A percentile compares a stretch with the other conserved stretches of the same genome.
phyloP scores from a whole-genome alignment of 2,797 vertebrate genomes.

The Diceros bicornis region DNA sequence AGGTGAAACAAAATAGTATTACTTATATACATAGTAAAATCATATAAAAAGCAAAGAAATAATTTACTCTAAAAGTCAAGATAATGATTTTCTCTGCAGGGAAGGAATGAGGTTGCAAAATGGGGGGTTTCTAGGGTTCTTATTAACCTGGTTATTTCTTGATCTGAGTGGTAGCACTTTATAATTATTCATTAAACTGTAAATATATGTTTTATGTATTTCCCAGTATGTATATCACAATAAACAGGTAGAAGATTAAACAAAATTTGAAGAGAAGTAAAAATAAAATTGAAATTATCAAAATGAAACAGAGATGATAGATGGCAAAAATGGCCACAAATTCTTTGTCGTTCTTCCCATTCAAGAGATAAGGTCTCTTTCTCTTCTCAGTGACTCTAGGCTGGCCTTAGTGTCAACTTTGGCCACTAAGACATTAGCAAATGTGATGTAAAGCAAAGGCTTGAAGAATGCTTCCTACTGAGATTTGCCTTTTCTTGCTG shows the following conservation, averaged over 20 bases:
- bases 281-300: neutral
- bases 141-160: neutral
- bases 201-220: neutral
- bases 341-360: neutral
- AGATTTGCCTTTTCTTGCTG: neutral
- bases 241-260: neutral
- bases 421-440: neutral
- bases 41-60: constrained; percentile 19
- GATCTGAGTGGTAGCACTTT: neutral
- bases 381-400: neutral
- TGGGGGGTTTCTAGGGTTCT: neutral
- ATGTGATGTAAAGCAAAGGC: neutral
- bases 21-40: neutral
- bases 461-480: neutral
- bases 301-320: neutral
- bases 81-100: neutral
- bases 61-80: neutral
- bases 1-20: neutral
- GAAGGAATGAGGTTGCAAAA: neutral
- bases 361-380: neutral
- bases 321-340: neutral
- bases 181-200: neutral
- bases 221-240: neutral
- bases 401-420: neutral
- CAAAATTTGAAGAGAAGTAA: neutral